A percentile compares a stretch with the other conserved stretches of the same genome.
Evolutionary conservation across 2,888 invertebrate genomes (phyloP).

Genomic region (Tanytarsus gracilentus): DNA sequence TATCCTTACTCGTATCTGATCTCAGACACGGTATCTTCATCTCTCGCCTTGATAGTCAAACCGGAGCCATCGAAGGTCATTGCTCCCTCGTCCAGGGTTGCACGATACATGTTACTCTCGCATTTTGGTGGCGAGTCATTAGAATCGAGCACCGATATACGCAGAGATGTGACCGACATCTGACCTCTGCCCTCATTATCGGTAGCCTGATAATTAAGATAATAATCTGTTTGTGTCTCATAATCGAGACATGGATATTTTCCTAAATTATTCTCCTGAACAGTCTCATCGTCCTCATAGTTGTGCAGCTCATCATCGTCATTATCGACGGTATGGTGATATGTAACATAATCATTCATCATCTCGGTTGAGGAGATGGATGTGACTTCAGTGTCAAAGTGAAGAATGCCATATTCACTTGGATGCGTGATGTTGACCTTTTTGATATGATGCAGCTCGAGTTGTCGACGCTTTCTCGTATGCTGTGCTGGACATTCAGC

Average conservation of each 20-base stretch:
- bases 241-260: conserved; percentile 69
- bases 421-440: conserved; percentile 29
- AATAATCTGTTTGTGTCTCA: conserved; percentile 57
- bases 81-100: conserved; percentile 79
- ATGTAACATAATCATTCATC: conserved; percentile 16
- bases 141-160: conserved; percentile 69
- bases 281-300: conserved; percentile 22
- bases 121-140: conserved; percentile 87
- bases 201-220: conserved; percentile 47
- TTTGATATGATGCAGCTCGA: conserved; percentile 20
- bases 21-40: conserved; percentile 71
- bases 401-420: conserved; percentile 29
- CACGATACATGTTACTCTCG: conserved; percentile 63
- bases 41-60: conserved; percentile 60
- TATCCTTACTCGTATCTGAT: conserved; percentile 52
- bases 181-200: conserved; percentile 76
- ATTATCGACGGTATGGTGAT: conserved; percentile 15
- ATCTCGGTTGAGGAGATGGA: background rate
- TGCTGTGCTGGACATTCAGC: conserved; percentile 53
- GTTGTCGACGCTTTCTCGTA: conserved; percentile 34
- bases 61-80: conserved; percentile 72
- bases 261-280: conserved; percentile 44
- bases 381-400: background rate
- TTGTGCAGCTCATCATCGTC: conserved; percentile 23
- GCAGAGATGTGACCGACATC: conserved; percentile 66